Evolutionary conservation across 2,113 vertebrate species (phyloP).

Genomic region (Xenopus tropicalis): DNA sequence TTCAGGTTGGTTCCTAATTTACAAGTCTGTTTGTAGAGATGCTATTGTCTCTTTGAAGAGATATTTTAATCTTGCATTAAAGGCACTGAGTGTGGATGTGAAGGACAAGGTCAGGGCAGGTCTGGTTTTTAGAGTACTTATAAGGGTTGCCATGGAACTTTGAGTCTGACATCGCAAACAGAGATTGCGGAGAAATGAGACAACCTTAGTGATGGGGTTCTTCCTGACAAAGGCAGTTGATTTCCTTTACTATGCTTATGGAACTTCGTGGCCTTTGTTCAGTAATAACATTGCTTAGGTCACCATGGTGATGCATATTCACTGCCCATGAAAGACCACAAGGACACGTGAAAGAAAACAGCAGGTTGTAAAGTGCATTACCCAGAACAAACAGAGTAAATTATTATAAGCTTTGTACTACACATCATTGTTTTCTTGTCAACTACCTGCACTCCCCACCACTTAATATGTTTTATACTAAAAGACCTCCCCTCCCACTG

Average conservation of each 20-base stretch:
- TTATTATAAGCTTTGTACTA: too few species aligned
- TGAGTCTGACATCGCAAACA: conserved; percentile 33
- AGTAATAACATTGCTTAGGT: conserved; percentile 30
- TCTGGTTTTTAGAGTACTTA: conserved; percentile 25
- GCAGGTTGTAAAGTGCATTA: neutral
- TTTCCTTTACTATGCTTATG: conserved; percentile 22
- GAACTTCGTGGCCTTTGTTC: conserved; percentile 23
- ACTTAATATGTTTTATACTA: too few species aligned
- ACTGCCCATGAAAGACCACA: conserved; percentile 16
- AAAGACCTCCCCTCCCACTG: too few species aligned
- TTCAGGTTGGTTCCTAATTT: conserved; percentile 4
- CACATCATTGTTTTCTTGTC: too few species aligned
- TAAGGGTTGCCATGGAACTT: conserved; percentile 37
- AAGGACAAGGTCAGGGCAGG: conserved; percentile 29
- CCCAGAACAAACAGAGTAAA: neutral
- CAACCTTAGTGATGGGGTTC: conserved; percentile 16
- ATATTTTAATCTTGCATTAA: conserved; percentile 20
- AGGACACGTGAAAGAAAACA: conserved; percentile 9
- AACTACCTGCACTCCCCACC: too few species aligned
- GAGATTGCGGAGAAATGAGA: conserved; percentile 33
- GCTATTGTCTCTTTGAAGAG: conserved; percentile 12
- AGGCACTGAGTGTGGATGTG: conserved; percentile 18
- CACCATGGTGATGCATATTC: conserved; percentile 41
- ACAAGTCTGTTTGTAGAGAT: neutral
- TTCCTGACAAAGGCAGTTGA: conserved; percentile 20